Percentiles rank a stretch among this genome's conserved stretches.
These are phyloP conservation scores for Nansenia antarctica DNA, from an alignment of 2,113 vertebrate species.

Conservation along the genomic window DNA sequence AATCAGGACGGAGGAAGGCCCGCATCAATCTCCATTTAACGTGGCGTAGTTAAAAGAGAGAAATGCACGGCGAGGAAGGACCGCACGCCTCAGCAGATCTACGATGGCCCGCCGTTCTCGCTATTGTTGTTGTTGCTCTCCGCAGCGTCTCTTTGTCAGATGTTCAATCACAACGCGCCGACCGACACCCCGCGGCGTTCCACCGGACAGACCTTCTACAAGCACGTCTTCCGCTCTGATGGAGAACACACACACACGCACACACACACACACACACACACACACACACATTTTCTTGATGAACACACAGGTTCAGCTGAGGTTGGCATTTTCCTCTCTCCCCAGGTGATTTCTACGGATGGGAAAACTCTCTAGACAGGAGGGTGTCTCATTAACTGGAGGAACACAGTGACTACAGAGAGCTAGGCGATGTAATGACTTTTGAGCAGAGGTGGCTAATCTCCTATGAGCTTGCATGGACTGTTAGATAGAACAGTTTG, in stretches of 20 bases:
- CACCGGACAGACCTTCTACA: too few species aligned
- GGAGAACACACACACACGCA: background rate
- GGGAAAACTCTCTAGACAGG: background rate
- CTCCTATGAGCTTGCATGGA: too few species aligned
- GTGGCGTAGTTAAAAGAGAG: conserved; percentile 21
- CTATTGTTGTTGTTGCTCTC: conserved; percentile 8
- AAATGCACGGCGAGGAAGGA: conserved; percentile 7
- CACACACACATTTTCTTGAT: background rate
- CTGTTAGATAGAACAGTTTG: background rate
- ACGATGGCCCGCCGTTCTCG: background rate
- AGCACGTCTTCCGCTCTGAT: background rate
- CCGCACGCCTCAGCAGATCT: conserved; percentile 29
- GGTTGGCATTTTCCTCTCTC: background rate
- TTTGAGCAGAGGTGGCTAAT: background rate
- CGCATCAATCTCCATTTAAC: conserved; percentile 44
- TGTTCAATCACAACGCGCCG: background rate
- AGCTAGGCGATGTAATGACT: background rate
- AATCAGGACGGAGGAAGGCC: background rate
- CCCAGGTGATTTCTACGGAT: background rate
- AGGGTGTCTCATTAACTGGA: background rate
- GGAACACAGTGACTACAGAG: too few species aligned
- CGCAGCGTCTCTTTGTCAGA: background rate
- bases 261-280: background rate
- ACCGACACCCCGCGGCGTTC: background rate
- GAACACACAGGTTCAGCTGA: background rate